Evolutionary conservation across 2,888 invertebrate species (phyloP), one percentile per base, ranked within the genome.

Genomic region (Bruchidius siliquastri): DNA sequence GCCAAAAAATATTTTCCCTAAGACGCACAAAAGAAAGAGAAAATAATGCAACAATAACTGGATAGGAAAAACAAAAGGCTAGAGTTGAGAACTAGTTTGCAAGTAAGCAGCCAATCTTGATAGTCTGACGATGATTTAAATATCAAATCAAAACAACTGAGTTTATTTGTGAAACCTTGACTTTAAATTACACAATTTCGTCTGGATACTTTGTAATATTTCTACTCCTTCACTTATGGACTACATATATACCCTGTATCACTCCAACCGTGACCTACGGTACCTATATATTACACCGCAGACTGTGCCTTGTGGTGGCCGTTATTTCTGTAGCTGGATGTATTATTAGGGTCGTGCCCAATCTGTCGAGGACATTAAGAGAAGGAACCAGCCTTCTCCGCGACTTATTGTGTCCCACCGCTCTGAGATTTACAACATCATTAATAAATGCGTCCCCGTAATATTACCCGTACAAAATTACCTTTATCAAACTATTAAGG

Each of bases 341-440:
- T 49, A 49, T 49, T 83, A 82, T 82, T 82, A 80, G 81, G 81
- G 80, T 81, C 83, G 82, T 83, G 83, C 81, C 80, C 84, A 84
- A 83, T 84, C 83, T 84, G 84, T 83, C 82, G 83, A 80, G 77
- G 76, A 83, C 83, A 83, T 83, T 83, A 83, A 83, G 83, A 83
- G 83, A 84, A 84, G 84, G 83, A 84, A 83, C 82, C 77, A 79
- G 79, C 81, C 82, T 81, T 82, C 81, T 82, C 82, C 80, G 79
- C 80, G 80, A 81, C 82, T 83, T 81, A 82, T 82, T 81, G 80
- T 79, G 77, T 76, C 70, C 74, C 71, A 18, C 6, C 49, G 18
- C 49, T 49, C 49, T 8, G 77, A 80, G 81, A 82, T 83, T 82
- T 82, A 82, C 80, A 76, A 74, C 73, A 71, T 76, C 76, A 75